Conservation (phyloP, 2,113 vertebrate genomes). For the Erythrolamprus reginae region DNA sequence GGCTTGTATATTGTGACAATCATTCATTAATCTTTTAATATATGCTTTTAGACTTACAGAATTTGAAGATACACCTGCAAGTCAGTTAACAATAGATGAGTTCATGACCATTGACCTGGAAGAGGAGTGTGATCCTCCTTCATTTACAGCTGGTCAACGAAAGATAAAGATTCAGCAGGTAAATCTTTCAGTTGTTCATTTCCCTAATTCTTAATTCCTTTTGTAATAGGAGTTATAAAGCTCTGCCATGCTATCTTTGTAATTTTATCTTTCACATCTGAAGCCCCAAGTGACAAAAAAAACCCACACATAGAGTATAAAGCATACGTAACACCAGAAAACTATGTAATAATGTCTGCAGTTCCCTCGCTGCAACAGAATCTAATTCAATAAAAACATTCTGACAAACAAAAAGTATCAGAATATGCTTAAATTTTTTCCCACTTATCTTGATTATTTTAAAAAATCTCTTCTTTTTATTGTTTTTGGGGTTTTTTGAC, state of each 20-base stretch:
- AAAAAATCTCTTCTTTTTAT: background rate
- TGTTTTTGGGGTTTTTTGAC: no score
- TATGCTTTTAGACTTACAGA: slow-evolving; percentile 77
- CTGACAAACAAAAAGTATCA: background rate
- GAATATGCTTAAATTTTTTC: background rate
- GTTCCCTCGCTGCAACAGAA: background rate
- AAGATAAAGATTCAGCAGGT: slow-evolving; percentile 84
- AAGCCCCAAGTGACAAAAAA: background rate
- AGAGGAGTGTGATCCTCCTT: slow-evolving; percentile 92
- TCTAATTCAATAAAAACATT: background rate
- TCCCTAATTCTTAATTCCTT: fast-evolving
- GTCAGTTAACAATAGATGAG: slow-evolving; percentile 92
- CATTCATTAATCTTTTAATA: background rate
- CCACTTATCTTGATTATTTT: background rate
- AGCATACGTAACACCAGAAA: background rate
- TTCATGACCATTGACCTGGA: slow-evolving; percentile 94
- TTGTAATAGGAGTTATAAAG: background rate
- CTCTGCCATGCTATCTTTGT: background rate
- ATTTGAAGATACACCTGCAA: slow-evolving; percentile 94
- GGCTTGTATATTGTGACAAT: background rate
- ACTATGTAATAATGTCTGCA: background rate
- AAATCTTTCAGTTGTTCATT: background rate
- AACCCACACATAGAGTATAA: background rate
- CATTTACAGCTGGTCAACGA: slow-evolving; percentile 81
- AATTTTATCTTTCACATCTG: background rate